Base-by-base conservation (phyloP, 2,113 vertebrate species). In the Poecile atricapillus region DNA sequence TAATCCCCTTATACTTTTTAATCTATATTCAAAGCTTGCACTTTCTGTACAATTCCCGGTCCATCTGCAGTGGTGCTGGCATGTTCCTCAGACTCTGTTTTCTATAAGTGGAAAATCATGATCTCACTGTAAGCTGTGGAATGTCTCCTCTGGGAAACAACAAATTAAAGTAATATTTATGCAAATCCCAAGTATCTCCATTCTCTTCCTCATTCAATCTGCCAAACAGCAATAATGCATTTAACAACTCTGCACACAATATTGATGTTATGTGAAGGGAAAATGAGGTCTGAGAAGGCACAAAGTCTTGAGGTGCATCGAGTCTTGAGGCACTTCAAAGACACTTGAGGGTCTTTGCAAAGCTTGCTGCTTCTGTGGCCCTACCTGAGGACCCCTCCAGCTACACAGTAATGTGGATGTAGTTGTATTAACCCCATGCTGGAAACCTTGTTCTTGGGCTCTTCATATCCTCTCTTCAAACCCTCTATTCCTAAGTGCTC, bases 361-460 rank as follows among this genome's bases (percentile, higher is more conserved):
- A 75, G 7, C 15, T n/a, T 8, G 0, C 11, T 10, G 4, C 0
- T 0, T 15, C 24, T 81, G 39, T 2, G 4, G 68, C n/a, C n/a
- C n/a, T n/a, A n/a, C n/a, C 30, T 27, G 43, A 39, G 39, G 39
- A 18, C 11, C 35, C 8, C 2, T 8, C 27, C 6, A 52, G 43
- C 7, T 13, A 12, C 13, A 0, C 12, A 21, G 46, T 17, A 7
- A 23, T 12, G 33, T 44, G 21, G 21, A 9, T 27, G 20, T 9
- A 12, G 13, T 21, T 65, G 9, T 7, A 44, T 17, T 43, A 41
- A 59, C 4, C 21, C 25, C 44, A 9, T 2, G 0, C 21, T 37
- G 15, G 33, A 62, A 74, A 52, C 1, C 19, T 18, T 7, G 8
- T 18, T 47, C n/a, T 63, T 0, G 0, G 4, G 17, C 15, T 77